Base-by-base conservation (phyloP, 2,888 invertebrate genomes). In the Meganola albula region DNA sequence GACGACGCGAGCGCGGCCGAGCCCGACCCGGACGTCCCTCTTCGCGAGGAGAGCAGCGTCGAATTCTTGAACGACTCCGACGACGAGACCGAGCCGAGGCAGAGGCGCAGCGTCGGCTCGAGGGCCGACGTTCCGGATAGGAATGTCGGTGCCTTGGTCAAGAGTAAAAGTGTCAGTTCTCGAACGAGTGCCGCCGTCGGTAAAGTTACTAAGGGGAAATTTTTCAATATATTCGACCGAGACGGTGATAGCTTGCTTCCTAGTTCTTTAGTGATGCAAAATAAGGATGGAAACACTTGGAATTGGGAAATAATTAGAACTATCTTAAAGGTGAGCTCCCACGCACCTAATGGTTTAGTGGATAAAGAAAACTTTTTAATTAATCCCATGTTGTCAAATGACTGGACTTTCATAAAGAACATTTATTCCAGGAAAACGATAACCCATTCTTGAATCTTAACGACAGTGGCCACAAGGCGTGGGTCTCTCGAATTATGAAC, bases 251-350 rank as follows among this genome's bases (percentile, higher is more conserved):
- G 89, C 51, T 75, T 91, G 43, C 89, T 97, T 10, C 91, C 92
- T 57, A 94, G 96, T 49, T 93, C 95, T 1, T 90, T 93, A 45
- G 96, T 98, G 2, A 86, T 96, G 54, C 87, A 89, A 34, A 90
- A 91, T 37, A 93, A 94, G 53, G 96, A 96, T 58, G 93, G 93
- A 3, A 90, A 90, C 37, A 89, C 90, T 1, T 98, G 98, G 98
- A 93, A 97, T 68, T 98, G 97, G 97, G 93, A 94, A 55, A 88
- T 95, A n/a, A 92, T 98, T 41, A 88, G 92, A 41, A 91, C 94
- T 23, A 89, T 96, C 58, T 80, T 96, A 13, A 93, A 92, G 88
- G 93, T 93, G 79, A n/a, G n/a, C n/a, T n/a, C n/a, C n/a, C n/a
- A n/a, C n/a, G n/a, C n/a, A n/a, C n/a, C n/a, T n/a, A n/a, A n/a